phyloP scores from a whole-genome alignment of 2,797 vertebrate species.

The Paramormyrops hopkinsi region DNA sequence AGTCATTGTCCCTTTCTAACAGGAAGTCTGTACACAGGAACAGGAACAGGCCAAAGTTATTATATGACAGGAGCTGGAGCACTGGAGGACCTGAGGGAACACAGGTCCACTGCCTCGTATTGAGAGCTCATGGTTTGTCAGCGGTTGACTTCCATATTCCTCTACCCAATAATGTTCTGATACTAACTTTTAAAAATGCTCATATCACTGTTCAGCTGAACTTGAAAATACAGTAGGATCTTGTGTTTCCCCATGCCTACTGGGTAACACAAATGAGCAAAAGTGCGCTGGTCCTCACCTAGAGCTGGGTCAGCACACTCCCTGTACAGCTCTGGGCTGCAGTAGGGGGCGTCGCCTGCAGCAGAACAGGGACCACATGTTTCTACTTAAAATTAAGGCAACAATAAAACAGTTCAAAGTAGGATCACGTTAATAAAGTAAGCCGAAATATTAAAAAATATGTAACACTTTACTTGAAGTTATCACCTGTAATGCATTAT shows the following conservation, averaged over 20 bases:
- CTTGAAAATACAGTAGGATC: neutral
- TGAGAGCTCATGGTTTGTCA: neutral
- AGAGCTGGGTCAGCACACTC: conserved; percentile 95
- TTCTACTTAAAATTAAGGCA: neutral
- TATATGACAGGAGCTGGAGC: neutral
- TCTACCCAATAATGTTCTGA: neutral
- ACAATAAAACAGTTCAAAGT: neutral
- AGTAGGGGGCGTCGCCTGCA: conserved; percentile 89
- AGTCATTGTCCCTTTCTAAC: conserved; percentile 90
- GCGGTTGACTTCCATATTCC: neutral
- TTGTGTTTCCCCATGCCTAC: neutral
- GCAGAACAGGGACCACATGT: neutral
- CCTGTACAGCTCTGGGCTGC: conserved; percentile 94
- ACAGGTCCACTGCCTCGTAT: neutral
- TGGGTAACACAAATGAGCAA: neutral
- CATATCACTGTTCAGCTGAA: neutral
- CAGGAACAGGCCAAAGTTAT: neutral
- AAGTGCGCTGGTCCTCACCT: conserved; percentile 61
- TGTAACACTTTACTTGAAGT: neutral
- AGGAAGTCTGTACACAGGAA: conserved; percentile 76
- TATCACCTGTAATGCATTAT: neutral
- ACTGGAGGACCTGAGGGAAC: neutral
- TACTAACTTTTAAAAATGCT: neutral
- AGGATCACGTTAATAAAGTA: neutral
- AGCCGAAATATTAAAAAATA: neutral